Evolutionary conservation across 2,797 vertebrate genomes (phyloP).

Genomic region (Sorex maritimensis): DNA sequence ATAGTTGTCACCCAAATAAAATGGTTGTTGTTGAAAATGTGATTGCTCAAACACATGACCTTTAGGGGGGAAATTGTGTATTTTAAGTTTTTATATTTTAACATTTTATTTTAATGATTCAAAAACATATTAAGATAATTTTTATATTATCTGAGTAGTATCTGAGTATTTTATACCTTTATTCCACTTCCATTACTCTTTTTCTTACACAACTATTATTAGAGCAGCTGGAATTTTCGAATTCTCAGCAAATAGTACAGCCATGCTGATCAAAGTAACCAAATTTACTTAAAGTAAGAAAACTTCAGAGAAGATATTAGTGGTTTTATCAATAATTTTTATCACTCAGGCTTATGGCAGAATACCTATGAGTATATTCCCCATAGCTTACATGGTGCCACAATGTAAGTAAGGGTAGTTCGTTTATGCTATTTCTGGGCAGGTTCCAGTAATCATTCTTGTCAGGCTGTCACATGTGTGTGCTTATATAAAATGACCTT

Average conservation of each 20-base stretch:
- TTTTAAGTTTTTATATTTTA: conserved; percentile 44
- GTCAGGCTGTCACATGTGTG: conserved; percentile 7
- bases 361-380: background rate
- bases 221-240: conserved; percentile 43
- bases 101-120: conserved; percentile 31
- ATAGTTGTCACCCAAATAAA: conserved; percentile 44
- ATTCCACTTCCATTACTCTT: background rate
- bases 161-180: background rate
- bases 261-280: background rate
- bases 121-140: conserved; percentile 14
- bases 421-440: conserved; percentile 33
- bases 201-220: background rate
- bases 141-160: conserved; percentile 1
- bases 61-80: conserved; percentile 17
- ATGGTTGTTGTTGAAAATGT: background rate
- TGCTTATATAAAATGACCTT: conserved; percentile 46
- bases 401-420: conserved; percentile 23
- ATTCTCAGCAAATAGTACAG: conserved; percentile 8
- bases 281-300: conserved; percentile 6
- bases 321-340: conserved; percentile 42
- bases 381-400: background rate
- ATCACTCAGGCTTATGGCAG: background rate
- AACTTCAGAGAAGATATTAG: conserved; percentile 40
- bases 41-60: background rate
- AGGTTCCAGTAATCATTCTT: conserved; percentile 32